Conservation (phyloP, 2,888 invertebrate genomes). For the Scaeva pyrastri region DNA sequence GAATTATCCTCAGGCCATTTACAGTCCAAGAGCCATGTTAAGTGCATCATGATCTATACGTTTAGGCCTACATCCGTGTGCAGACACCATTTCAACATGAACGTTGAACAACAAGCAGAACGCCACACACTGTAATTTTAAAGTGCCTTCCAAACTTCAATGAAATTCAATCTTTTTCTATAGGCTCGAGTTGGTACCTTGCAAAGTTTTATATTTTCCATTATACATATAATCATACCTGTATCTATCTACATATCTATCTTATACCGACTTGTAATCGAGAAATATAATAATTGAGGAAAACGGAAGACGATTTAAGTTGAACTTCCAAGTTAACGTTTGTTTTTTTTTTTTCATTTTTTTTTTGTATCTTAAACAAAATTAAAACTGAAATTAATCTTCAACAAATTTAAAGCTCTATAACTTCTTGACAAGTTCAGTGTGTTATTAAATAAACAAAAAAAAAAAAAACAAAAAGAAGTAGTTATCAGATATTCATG, state of each 20-base stretch:
- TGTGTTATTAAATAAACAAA: not conserved
- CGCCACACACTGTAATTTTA: constrained; percentile 46
- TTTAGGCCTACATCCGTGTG: not conserved
- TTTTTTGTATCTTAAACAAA: not conserved
- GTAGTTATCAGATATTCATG: constrained; percentile 41
- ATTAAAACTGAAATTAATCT: not conserved
- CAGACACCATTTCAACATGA: constrained; percentile 13
- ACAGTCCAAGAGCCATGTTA: constrained; percentile 4
- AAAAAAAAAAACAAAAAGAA: not conserved
- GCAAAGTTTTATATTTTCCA: constrained; percentile 17
- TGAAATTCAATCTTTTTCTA: not conserved
- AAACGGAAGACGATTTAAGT: constrained; percentile 16
- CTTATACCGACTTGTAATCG: constrained; percentile 42
- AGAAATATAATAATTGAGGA: constrained; percentile 25
- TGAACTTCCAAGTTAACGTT: constrained; percentile 6
- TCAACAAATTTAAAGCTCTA: not conserved
- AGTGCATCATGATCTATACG: not conserved
- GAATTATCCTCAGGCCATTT: constrained; percentile 30
- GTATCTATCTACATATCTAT: too few relatives aligned
- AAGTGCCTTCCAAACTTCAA: not conserved
- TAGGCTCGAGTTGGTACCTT: not conserved
- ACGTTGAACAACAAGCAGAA: not conserved
- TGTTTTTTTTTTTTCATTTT: not conserved
- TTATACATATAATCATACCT: constrained; percentile 27
- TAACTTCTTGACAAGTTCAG: constrained; percentile 16